Evolutionary conservation across 2,888 invertebrate species (phyloP).

Genomic region (Argynnis bischoffii): DNA sequence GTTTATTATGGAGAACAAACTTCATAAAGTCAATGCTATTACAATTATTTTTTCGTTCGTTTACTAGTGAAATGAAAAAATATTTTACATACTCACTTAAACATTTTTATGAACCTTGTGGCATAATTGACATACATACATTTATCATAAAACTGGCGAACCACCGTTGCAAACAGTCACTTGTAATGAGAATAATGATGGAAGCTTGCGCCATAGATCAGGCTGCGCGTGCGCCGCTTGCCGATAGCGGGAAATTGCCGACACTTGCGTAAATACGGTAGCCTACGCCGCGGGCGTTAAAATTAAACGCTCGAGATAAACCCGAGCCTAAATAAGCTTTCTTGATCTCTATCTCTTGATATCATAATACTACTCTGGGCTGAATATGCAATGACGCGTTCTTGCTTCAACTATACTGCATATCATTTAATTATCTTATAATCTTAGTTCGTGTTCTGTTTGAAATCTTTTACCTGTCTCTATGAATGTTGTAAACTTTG

Average conservation of each 20-base stretch:
- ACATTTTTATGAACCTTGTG: not conserved
- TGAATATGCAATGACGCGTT: conserved; percentile 27
- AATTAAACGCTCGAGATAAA: conserved; percentile 40
- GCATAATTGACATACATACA: conserved; percentile 34
- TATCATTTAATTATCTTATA: conserved; percentile 14
- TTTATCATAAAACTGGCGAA: conserved; percentile 54
- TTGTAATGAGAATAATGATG: conserved; percentile 76
- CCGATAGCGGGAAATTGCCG: conserved; percentile 68
- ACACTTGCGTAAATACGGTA: conserved; percentile 76
- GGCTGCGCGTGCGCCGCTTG: conserved; percentile 65
- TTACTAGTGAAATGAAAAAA: not conserved
- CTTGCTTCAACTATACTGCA: conserved; percentile 20
- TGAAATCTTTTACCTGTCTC: no score
- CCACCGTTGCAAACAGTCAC: conserved; percentile 61
- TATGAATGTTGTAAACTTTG: no score
- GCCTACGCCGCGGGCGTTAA: conserved; percentile 44
- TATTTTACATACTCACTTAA: not conserved
- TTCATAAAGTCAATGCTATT: not conserved
- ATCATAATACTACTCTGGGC: conserved; percentile 32
- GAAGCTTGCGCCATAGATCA: conserved; percentile 71
- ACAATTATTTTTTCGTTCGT: not conserved
- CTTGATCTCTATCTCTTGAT: conserved; percentile 39
- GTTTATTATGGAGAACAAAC: conserved; percentile 2
- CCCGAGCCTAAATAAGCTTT: conserved; percentile 39
- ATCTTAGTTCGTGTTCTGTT: not conserved